Percentiles rank a stretch among this genome's conserved stretches.
These are phyloP conservation scores for Camelus bactrianus DNA, from an alignment of 2,113 vertebrate species.

Conservation along the genomic window DNA sequence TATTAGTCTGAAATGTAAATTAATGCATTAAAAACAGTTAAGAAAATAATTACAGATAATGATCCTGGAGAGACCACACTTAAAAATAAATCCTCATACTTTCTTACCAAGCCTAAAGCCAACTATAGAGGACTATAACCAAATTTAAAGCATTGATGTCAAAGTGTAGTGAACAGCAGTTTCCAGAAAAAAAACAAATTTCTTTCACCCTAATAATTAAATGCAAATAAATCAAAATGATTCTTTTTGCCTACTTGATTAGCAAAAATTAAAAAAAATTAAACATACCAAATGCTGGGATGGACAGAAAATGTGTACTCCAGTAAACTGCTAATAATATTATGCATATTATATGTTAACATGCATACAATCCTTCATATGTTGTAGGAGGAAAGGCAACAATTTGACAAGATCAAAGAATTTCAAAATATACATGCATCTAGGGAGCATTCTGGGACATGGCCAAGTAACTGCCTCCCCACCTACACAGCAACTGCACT, in stretches of 20 bases:
- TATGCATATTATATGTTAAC: not conserved
- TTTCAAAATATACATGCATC: not conserved
- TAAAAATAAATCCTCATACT: not conserved
- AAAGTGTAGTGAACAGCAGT: constrained; percentile 22
- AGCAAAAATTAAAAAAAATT: not conserved
- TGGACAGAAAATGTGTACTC: not conserved
- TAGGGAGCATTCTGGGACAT: not conserved
- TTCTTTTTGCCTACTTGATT: not conserved
- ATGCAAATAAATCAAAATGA: not conserved
- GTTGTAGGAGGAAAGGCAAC: not conserved
- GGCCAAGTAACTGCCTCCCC: not conserved
- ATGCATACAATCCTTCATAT: not conserved
- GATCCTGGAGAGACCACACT: not conserved
- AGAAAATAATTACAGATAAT: constrained; percentile 9
- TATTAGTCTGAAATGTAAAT: not conserved
- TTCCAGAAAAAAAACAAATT: constrained; percentile 10
- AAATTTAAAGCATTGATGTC: constrained; percentile 12
- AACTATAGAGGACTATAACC: not conserved
- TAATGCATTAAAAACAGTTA: not conserved
- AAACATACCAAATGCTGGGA: not conserved
- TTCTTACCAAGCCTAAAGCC: not conserved
- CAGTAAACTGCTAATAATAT: not conserved
- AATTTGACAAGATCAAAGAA: not conserved
- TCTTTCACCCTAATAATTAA: constrained; percentile 19
- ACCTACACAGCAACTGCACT: not conserved